Evolutionary conservation across 2,797 vertebrate species (phyloP).

Genomic region (Megaceryle alcyon): DNA sequence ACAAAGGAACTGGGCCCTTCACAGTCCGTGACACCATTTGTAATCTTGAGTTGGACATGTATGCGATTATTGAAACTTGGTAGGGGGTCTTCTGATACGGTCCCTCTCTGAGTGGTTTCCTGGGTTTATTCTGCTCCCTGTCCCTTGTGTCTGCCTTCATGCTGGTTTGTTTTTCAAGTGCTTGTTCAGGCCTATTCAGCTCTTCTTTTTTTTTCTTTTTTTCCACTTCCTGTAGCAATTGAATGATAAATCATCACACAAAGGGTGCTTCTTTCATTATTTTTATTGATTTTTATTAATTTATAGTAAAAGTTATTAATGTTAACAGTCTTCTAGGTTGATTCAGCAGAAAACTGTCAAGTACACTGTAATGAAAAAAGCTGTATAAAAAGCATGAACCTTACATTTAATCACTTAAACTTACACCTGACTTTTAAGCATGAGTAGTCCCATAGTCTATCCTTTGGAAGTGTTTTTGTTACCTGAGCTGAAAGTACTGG

Average conservation of each 20-base stretch:
- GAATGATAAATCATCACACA: background rate
- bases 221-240: background rate
- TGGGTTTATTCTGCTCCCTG: background rate
- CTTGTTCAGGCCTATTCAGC: background rate
- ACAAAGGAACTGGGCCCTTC: background rate
- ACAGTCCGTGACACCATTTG: background rate
- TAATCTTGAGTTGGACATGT: background rate
- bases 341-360: background rate
- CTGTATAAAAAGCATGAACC: background rate
- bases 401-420: background rate
- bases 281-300: background rate
- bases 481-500: background rate
- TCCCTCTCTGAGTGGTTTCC: background rate
- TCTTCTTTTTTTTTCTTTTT: background rate
- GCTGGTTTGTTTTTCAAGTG: background rate
- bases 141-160: background rate
- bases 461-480: background rate
- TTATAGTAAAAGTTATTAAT: background rate
- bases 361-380: background rate
- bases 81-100: background rate
- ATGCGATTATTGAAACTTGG: background rate
- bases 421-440: background rate
- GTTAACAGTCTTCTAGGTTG: background rate
- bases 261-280: background rate
- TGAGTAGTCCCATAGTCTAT: background rate